Percentiles rank a stretch among this genome's conserved stretches.
phyloP scores from a whole-genome alignment of 2,797 vertebrate genomes.

The Ptychobarbus kaznakovi region DNA sequence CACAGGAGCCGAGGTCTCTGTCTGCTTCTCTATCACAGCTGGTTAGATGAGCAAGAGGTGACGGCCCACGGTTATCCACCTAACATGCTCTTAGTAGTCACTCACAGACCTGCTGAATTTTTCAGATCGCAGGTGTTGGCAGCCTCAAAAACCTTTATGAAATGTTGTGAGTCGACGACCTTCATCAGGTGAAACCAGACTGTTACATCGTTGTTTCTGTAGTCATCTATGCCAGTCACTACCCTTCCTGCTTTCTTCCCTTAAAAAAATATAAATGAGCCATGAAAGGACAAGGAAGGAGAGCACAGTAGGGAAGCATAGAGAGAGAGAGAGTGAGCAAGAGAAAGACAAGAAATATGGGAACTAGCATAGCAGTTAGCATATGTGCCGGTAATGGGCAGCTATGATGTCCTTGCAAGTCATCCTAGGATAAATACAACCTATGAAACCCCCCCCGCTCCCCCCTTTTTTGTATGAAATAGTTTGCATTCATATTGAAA shows the following conservation, averaged over 20 bases:
- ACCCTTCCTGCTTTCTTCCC: slow-evolving; percentile 4
- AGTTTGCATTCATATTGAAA: background rate
- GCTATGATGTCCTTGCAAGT: background rate
- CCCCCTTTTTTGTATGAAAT: background rate
- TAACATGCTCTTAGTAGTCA: slow-evolving; percentile 18
- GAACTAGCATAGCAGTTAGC: background rate
- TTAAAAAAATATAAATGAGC: slow-evolving; percentile 51
- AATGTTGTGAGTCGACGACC: slow-evolving; percentile 18
- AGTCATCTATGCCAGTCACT: slow-evolving; percentile 27
- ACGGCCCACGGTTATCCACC: slow-evolving; percentile 15
- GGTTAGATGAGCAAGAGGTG: slow-evolving; percentile 38
- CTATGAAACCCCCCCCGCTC: background rate
- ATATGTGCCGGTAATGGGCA: background rate
- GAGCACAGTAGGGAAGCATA: background rate
- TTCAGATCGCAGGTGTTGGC: slow-evolving; percentile 39
- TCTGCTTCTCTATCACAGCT: slow-evolving; percentile 23
- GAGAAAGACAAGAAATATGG: background rate
- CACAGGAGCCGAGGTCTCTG: slow-evolving; percentile 3
- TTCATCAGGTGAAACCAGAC: background rate
- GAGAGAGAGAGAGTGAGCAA: background rate
- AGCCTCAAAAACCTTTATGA: slow-evolving; percentile 12
- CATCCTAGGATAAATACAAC: background rate
- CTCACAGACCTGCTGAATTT: slow-evolving; percentile 23
- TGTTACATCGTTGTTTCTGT: slow-evolving; percentile 35
- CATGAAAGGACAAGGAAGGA: slow-evolving; percentile 41